Evolutionary conservation across 2,113 vertebrate species (phyloP).

Genomic region (Coryphaenoides rupestris): DNA sequence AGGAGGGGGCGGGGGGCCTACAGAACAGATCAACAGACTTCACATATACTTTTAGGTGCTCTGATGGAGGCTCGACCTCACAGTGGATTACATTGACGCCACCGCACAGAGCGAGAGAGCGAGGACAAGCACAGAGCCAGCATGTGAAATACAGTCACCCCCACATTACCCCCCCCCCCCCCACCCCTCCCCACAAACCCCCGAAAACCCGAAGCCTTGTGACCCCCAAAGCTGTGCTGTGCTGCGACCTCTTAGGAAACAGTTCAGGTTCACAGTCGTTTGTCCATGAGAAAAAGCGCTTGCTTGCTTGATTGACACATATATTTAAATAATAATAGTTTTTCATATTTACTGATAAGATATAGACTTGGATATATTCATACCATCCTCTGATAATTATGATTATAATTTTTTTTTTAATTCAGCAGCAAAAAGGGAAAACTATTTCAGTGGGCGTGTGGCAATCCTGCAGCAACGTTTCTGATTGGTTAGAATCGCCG

Average conservation of each 20-base stretch:
- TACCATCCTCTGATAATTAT: slow-evolving; percentile 28
- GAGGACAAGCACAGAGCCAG: slow-evolving; percentile 28
- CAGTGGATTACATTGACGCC: slow-evolving; percentile 43
- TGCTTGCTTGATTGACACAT: slow-evolving; percentile 26
- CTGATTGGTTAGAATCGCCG: not conserved
- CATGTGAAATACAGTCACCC: slow-evolving; percentile 21
- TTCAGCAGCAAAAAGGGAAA: slow-evolving; percentile 40
- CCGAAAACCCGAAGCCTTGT: not conserved
- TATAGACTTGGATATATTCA: slow-evolving; percentile 31
- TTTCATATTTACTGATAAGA: slow-evolving; percentile 11
- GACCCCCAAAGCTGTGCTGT: slow-evolving; percentile 20
- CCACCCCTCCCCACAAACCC: no score
- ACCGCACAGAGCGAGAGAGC: slow-evolving; percentile 22
- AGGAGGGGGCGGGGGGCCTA: no score
- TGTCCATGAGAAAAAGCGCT: slow-evolving; percentile 48
- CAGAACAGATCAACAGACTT: slow-evolving; percentile 4
- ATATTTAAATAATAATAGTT: slow-evolving; percentile 35
- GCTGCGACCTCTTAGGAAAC: no score
- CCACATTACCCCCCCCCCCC: no score
- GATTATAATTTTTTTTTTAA: slow-evolving; percentile 12
- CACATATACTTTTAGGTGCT: slow-evolving; percentile 46
- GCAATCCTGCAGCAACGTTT: slow-evolving; percentile 11
- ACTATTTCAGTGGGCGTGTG: not conserved
- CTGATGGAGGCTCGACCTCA: not conserved
- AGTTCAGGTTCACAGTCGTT: slow-evolving; percentile 55